phyloP scores from a whole-genome alignment of 2,113 vertebrate species.

The Haliaeetus leucogaster region DNA sequence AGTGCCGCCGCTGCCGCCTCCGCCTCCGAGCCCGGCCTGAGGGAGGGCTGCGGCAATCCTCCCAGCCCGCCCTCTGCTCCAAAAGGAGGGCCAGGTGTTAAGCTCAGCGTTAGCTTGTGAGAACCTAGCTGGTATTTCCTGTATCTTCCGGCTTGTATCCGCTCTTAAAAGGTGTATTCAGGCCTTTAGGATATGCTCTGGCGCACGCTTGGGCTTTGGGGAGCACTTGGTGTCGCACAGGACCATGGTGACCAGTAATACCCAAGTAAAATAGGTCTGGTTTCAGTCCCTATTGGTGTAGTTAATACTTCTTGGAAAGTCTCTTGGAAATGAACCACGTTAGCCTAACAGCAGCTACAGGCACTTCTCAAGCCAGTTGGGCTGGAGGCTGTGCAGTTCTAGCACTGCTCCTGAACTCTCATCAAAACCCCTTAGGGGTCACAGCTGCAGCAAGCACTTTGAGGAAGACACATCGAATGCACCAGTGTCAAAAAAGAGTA shows the following conservation, averaged over 20 bases:
- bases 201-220: fast-evolving
- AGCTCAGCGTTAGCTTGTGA: fast-evolving
- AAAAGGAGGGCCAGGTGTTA: fast-evolving
- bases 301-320: neutral
- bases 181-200: fast-evolving
- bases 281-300: fast-evolving
- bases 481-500: fast-evolving
- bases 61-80: fast-evolving
- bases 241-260: fast-evolving
- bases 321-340: fast-evolving
- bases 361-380: fast-evolving
- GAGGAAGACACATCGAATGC: too few relatives aligned
- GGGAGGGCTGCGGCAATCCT: fast-evolving
- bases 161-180: fast-evolving
- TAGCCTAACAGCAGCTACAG: neutral
- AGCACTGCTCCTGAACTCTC: neutral
- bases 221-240: fast-evolving
- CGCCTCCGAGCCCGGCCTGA: fast-evolving
- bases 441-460: fast-evolving
- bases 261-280: fast-evolving
- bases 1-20: fast-evolving
- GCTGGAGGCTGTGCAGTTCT: fast-evolving
- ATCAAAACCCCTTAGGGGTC: neutral
- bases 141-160: fast-evolving
- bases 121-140: fast-evolving